Evolutionary conservation across 2,113 vertebrate species (phyloP).

Genomic region (Eolophus roseicapilla): DNA sequence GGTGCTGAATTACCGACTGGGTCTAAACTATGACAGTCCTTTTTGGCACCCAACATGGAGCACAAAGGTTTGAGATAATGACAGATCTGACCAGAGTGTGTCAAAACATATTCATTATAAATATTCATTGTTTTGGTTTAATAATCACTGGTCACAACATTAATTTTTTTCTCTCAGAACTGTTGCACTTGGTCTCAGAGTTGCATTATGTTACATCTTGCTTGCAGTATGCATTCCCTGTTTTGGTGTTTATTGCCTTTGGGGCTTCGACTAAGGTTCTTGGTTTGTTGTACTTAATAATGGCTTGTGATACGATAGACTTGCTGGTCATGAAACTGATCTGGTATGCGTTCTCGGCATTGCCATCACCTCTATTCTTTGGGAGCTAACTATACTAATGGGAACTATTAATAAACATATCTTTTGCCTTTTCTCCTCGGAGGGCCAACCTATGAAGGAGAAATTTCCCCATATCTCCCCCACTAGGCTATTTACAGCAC

Average conservation of each 20-base stretch:
- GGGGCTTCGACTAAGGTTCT: background rate
- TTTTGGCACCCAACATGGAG: background rate
- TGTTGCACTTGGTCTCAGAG: background rate
- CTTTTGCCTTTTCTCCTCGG: background rate
- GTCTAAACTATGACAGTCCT: background rate
- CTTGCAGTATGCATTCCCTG: background rate
- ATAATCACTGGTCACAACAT: background rate
- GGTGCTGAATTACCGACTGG: background rate
- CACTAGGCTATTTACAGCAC: background rate
- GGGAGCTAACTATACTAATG: background rate
- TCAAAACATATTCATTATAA: background rate
- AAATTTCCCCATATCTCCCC: background rate
- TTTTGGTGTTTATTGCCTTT: background rate
- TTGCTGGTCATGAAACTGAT: background rate
- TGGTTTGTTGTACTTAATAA: background rate
- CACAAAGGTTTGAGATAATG: background rate
- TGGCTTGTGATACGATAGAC: background rate
- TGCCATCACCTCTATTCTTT: background rate
- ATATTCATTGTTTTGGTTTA: background rate
- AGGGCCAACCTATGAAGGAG: background rate
- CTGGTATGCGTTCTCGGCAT: background rate
- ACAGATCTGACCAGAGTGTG: background rate
- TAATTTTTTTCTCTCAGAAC: background rate
- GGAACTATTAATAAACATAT: background rate
- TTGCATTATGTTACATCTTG: background rate